phyloP scores from a whole-genome alignment of 2,888 invertebrate genomes.

The Melipona bicolor region DNA sequence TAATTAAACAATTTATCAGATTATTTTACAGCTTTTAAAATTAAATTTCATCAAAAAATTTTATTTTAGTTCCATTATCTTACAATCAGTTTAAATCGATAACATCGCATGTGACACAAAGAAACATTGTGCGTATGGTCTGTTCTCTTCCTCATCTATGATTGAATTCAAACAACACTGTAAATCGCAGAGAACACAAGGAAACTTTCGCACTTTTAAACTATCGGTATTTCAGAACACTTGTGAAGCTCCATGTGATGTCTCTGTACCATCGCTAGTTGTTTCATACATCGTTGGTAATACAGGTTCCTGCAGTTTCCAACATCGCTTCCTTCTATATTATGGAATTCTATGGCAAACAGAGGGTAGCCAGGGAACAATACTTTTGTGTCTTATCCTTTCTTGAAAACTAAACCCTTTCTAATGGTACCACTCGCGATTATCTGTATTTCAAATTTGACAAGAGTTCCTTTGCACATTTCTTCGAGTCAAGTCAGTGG shows the following conservation, averaged over 20 bases:
- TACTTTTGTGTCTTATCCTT: background rate
- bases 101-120: background rate
- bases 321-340: constrained; percentile 8
- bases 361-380: background rate
- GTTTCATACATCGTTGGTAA: constrained; percentile 21
- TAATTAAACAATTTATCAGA: too few species aligned
- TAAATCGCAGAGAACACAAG: too few species aligned
- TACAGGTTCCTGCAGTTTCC: constrained; percentile 22
- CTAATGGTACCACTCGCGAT: background rate
- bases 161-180: too few species aligned
- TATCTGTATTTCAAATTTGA: background rate
- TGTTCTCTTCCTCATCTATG: too few species aligned
- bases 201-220: background rate
- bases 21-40: too few species aligned
- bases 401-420: background rate
- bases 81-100: background rate
- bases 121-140: too few species aligned
- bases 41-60: too few species aligned
- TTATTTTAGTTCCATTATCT: too few species aligned
- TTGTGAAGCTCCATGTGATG: background rate
- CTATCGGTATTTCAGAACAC: constrained; percentile 4
- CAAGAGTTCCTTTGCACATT: background rate
- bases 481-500: background rate
- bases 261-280: background rate
- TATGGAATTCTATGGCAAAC: constrained; percentile 4